These are phyloP conservation scores for Andrena minutula DNA, from an alignment of 2,888 invertebrate genomes.

Conservation along the genomic window DNA sequence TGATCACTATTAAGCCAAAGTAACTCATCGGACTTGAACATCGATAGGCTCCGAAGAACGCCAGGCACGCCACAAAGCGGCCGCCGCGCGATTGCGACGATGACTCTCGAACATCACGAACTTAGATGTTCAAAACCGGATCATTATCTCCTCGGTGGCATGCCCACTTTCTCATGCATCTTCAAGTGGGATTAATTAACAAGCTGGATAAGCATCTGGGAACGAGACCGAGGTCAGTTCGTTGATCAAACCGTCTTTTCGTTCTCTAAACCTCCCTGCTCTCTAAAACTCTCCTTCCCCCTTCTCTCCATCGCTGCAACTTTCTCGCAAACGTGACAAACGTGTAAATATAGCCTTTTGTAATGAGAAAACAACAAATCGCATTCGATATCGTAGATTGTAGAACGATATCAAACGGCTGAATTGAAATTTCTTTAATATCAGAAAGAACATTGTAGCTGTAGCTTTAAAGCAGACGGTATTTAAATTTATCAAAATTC, in stretches of 20 bases:
- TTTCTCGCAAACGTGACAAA: neutral
- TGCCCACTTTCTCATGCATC: conserved; percentile 71
- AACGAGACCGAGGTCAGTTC: conserved; percentile 59
- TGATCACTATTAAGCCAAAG: conserved; percentile 1
- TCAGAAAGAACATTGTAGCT: neutral
- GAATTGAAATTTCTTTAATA: neutral
- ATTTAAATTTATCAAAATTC: conserved; percentile 11
- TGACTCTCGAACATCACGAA: conserved; percentile 67
- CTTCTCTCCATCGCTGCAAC: neutral
- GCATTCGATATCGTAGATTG: conserved; percentile 4
- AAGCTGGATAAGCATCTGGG: conserved; percentile 61
- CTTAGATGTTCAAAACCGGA: conserved; percentile 72
- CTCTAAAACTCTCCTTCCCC: neutral
- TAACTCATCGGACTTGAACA: conserved; percentile 10
- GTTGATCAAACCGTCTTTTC: conserved; percentile 30
- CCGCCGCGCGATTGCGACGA: conserved; percentile 60
- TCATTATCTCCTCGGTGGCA: conserved; percentile 69
- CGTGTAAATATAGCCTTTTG: neutral
- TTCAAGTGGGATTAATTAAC: conserved; percentile 64
- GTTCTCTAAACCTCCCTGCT: conserved; percentile 12
- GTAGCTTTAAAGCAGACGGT: neutral
- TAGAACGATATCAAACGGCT: neutral
- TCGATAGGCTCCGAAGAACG: conserved; percentile 53
- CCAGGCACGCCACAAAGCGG: conserved; percentile 34
- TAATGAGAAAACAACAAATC: conserved; percentile 2